Evolutionary conservation across 2,888 invertebrate species (phyloP).

Genomic region (Imbricaverruca yamaguchii): DNA sequence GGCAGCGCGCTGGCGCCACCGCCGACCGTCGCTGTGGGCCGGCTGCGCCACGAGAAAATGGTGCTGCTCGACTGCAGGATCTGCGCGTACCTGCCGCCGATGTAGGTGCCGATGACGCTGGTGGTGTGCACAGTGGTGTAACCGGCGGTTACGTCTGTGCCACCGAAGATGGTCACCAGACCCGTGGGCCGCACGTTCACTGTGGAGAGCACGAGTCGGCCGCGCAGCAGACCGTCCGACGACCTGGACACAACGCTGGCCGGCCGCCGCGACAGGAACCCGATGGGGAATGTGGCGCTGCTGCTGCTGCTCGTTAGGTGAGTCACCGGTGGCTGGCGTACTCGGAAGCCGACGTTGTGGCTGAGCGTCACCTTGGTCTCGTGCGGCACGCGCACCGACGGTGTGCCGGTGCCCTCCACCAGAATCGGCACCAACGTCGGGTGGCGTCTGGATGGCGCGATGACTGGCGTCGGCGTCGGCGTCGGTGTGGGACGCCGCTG

Average conservation of each 20-base stretch:
- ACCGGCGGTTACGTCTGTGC: slow-evolving; percentile 73
- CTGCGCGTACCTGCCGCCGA: slow-evolving; percentile 76
- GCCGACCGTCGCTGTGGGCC: background rate
- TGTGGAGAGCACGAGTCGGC: slow-evolving; percentile 48
- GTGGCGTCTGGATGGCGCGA: background rate
- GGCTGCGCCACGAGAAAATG: slow-evolving; percentile 40
- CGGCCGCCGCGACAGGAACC: slow-evolving; percentile 46
- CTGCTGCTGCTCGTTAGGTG: background rate
- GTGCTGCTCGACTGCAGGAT: slow-evolving; percentile 74
- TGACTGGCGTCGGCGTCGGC: background rate
- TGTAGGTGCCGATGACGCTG: slow-evolving; percentile 80
- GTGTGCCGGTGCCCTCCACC: background rate
- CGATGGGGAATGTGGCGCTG: slow-evolving; percentile 43
- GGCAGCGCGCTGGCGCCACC: background rate
- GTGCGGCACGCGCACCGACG: background rate
- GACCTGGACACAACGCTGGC: slow-evolving; percentile 59
- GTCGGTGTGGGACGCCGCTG: background rate
- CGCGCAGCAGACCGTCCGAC: slow-evolving; percentile 78
- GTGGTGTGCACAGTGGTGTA: slow-evolving; percentile 78
- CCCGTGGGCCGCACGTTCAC: slow-evolving; percentile 47
- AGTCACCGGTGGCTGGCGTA: background rate
- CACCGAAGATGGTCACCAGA: slow-evolving; percentile 72
- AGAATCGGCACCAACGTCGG: background rate
- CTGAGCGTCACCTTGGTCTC: background rate
- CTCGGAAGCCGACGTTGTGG: background rate